phyloP scores from a whole-genome alignment of 1,140 invertebrate species.

The Halesus radiatus region DNA sequence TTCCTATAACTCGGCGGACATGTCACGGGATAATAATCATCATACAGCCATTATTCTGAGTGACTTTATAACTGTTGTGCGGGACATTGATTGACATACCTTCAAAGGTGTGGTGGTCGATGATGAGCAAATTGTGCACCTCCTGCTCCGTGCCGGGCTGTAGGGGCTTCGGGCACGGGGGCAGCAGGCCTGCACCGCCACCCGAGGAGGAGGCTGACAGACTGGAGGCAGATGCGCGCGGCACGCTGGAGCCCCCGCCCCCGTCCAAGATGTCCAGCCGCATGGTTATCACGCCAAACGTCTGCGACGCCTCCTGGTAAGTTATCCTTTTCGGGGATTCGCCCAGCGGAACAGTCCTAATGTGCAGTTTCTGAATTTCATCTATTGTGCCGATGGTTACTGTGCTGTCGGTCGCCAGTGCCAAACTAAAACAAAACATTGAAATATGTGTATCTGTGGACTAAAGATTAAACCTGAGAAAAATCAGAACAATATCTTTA shows the following conservation, averaged over 20 bases:
- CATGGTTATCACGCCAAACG: conserved; percentile 94
- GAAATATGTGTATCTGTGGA: too few relatives aligned
- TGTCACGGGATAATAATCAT: too few relatives aligned
- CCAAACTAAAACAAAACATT: conserved; percentile 77
- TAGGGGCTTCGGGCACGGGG: conserved; percentile 81
- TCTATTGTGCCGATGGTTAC: conserved; percentile 98
- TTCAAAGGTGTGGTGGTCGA: conserved; percentile 98
- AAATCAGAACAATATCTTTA: too few relatives aligned
- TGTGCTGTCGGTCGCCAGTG: conserved; percentile 92
- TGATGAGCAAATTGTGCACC: conserved; percentile 91
- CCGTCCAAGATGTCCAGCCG: conserved; percentile 88
- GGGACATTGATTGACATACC: conserved; percentile 57
- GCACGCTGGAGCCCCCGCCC: conserved; percentile 65
- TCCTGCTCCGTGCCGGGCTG: conserved; percentile 90
- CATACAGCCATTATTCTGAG: too few relatives aligned
- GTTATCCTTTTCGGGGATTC: conserved; percentile 95
- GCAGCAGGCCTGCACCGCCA: conserved; percentile 56
- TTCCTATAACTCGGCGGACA: too few relatives aligned
- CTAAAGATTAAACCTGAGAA: too few relatives aligned
- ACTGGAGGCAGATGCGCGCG: conserved; percentile 80
- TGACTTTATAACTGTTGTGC: too few relatives aligned
- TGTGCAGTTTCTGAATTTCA: conserved; percentile 98
- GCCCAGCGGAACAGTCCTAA: conserved; percentile 92
- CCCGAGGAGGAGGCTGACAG: conserved; percentile 60
- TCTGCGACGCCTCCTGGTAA: conserved; percentile 95